A percentile compares a stretch with the other conserved stretches of the same genome.
Evolutionary conservation across 2,113 vertebrate genomes (phyloP).

Genomic region (Octodon degus): DNA sequence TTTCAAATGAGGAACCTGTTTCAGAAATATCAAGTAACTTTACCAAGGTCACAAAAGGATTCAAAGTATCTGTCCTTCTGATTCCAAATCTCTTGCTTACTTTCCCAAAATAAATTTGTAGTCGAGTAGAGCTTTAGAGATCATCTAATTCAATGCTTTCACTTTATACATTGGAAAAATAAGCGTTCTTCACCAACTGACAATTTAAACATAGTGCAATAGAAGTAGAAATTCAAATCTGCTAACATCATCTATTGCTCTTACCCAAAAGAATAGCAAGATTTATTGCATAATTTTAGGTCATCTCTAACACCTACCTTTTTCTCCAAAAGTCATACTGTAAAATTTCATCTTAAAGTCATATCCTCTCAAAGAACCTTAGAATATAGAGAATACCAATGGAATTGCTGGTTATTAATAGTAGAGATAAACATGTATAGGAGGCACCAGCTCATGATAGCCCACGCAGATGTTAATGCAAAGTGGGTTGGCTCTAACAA

Average conservation of each 20-base stretch:
- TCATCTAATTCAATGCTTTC: neutral
- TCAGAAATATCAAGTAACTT: neutral
- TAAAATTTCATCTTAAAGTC: conserved; percentile 7
- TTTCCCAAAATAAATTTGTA: conserved; percentile 24
- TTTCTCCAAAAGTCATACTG: neutral
- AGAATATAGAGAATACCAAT: neutral
- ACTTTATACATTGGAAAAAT: conserved; percentile 37
- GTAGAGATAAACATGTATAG: neutral
- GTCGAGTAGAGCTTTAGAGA: neutral
- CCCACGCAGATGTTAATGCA: neutral
- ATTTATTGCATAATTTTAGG: conserved; percentile 25
- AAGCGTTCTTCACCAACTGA: neutral
- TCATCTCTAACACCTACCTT: neutral
- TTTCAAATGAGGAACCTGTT: neutral
- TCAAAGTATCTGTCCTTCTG: neutral
- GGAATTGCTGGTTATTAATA: neutral
- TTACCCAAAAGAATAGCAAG: neutral
- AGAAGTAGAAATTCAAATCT: neutral
- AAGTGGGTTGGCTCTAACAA: neutral
- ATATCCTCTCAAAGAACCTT: neutral
- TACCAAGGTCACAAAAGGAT: neutral
- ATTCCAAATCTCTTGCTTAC: neutral
- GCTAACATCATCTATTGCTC: neutral
- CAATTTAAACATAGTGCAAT: neutral
- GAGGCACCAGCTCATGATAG: neutral